phyloP scores from a whole-genome alignment of 2,113 vertebrate species.

The Columbina picui region DNA sequence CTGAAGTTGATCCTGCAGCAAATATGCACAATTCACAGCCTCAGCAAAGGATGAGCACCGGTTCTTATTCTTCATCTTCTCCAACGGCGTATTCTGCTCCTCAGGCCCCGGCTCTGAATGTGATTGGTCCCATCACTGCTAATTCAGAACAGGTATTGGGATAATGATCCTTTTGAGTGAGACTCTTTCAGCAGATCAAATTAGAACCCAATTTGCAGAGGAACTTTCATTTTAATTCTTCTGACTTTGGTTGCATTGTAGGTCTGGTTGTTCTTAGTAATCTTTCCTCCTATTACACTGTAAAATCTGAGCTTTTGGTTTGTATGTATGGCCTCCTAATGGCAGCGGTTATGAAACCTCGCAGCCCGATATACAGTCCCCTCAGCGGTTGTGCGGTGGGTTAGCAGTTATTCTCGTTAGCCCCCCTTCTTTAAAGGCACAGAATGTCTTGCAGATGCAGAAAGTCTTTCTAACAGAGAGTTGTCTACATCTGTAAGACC shows the following conservation, averaged over 20 bases:
- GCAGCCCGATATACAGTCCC: not conserved
- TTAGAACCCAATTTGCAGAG: not conserved
- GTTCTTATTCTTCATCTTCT: constrained; percentile 75
- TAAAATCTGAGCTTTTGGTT: not conserved
- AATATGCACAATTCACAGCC: constrained; percentile 81
- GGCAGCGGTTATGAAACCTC: not conserved
- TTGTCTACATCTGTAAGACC: not conserved
- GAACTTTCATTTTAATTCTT: not conserved
- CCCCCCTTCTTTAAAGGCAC: not conserved
- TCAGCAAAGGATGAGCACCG: constrained; percentile 73
- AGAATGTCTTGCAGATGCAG: not conserved
- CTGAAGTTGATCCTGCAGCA: constrained; percentile 88
- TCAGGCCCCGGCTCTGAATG: constrained; percentile 80
- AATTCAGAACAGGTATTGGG: constrained; percentile 91
- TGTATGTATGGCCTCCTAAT: not conserved
- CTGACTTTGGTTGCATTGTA: not conserved
- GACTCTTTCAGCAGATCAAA: not conserved
- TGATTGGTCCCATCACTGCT: constrained; percentile 89
- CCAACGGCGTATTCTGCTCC: constrained; percentile 71
- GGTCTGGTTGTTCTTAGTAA: not conserved
- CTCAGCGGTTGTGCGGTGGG: not conserved
- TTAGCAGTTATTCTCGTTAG: not conserved
- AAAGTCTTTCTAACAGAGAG: not conserved
- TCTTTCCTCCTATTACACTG: not conserved
- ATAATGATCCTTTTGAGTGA: not conserved